Evolutionary conservation across 1,140 invertebrate species (phyloP).

Genomic region (Drosophila sp.): DNA sequence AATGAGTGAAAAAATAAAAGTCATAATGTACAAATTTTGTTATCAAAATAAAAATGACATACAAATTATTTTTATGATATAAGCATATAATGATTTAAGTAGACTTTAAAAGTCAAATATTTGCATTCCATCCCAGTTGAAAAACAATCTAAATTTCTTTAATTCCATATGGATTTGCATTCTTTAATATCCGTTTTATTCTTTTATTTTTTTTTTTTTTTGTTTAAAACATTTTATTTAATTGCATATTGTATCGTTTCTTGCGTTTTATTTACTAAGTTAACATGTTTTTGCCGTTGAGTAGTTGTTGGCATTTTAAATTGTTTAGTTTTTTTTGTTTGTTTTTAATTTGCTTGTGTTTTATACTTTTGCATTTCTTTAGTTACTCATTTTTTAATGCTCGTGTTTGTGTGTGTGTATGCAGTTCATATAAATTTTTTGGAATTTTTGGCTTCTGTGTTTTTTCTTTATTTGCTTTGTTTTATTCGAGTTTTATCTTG

Average conservation of each 20-base stretch:
- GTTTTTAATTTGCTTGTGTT: constrained; percentile 16
- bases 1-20: too few relatives aligned
- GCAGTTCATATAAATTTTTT: constrained; percentile 15
- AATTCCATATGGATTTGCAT: constrained; percentile 48
- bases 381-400: constrained; percentile 34
- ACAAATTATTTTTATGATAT: too few relatives aligned
- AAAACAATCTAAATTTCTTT: constrained; percentile 25
- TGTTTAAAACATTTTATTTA: constrained; percentile 72
- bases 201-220: constrained; percentile 32
- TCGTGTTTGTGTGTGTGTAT: constrained; percentile 32
- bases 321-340: constrained; percentile 33
- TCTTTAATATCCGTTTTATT: constrained; percentile 42
- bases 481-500: constrained; percentile 15
- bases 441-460: constrained; percentile 12
- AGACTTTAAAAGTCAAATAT: too few relatives aligned
- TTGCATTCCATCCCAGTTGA: constrained; percentile 7
- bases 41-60: too few relatives aligned
- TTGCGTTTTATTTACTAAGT: constrained; percentile 61
- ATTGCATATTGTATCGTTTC: constrained; percentile 63
- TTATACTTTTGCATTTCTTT: constrained; percentile 24
- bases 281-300: constrained; percentile 56
- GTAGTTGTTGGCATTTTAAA: constrained; percentile 58
- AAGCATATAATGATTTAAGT: too few relatives aligned
- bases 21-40: too few relatives aligned
- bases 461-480: constrained; percentile 15